These are phyloP conservation scores for Xylota sylvarum DNA, from an alignment of 2,888 invertebrate genomes.

Conservation along the genomic window DNA sequence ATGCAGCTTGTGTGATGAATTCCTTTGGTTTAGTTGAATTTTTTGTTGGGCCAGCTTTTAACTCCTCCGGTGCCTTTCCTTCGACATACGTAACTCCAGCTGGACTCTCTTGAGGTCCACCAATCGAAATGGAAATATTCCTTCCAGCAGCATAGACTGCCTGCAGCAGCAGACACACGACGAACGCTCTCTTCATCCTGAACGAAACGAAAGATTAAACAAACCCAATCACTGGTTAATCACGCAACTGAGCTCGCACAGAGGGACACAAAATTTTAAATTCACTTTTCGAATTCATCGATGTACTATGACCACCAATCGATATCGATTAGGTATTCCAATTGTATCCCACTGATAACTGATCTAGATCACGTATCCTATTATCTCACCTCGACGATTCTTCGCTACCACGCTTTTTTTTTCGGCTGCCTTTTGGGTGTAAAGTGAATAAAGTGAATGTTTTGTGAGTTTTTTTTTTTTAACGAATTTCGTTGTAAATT, in stretches of 20 bases:
- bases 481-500: slow-evolving; percentile 70
- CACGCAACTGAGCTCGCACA: slow-evolving; percentile 40
- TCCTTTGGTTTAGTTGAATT: slow-evolving; percentile 27
- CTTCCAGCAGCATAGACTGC: slow-evolving; percentile 70
- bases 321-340: slow-evolving; percentile 63
- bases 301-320: slow-evolving; percentile 13
- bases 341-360: slow-evolving; percentile 38
- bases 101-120: slow-evolving; percentile 83
- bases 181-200: slow-evolving; percentile 79
- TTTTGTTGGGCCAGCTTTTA: slow-evolving; percentile 79
- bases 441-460: slow-evolving; percentile 78
- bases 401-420: slow-evolving; percentile 78
- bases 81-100: slow-evolving; percentile 86
- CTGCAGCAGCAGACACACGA: slow-evolving; percentile 72
- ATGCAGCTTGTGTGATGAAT: slow-evolving; percentile 47
- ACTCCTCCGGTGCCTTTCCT: slow-evolving; percentile 82
- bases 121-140: slow-evolving; percentile 82
- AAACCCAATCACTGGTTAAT: slow-evolving; percentile 18
- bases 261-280: slow-evolving; percentile 37
- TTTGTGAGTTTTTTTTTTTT: slow-evolving; percentile 22
- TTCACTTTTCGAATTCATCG: slow-evolving; percentile 29
- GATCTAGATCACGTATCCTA: slow-evolving; percentile 75
- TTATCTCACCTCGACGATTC: slow-evolving; percentile 75
- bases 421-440: slow-evolving; percentile 76
- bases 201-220: slow-evolving; percentile 79